Evolutionary conservation across 2,113 vertebrate genomes (phyloP), one percentile per base, ranked within the genome.

Genomic region (Tetraodon nigroviridis): DNA sequence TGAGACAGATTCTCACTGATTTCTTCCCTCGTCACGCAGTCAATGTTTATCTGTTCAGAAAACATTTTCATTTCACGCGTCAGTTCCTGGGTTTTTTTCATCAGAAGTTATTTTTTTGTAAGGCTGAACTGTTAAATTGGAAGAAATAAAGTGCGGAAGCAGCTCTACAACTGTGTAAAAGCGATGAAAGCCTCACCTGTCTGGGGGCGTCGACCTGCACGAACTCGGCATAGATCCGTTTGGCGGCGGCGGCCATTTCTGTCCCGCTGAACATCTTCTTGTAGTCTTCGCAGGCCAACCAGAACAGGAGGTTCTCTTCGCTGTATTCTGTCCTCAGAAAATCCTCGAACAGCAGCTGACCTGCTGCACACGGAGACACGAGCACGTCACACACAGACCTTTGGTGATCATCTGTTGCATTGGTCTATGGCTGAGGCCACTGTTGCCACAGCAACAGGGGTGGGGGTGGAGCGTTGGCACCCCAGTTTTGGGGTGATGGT

Each of bases 231-330:
- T 88, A 94, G 82, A 94, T 93, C 57, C 41, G 70, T 80, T 90
- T 90, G 58, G 93, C 93, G 71, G 90, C 89, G 8, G 20, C 59
- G 7, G 45, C 48, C 69, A 91, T 87, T 67, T 94, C 86, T 6
- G 69, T 73, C 41, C 79, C 45, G 17, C 79, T 79, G 72, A 82
- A 86, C 8, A 66, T 88, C 73, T 89, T 92, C 89, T 92, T 94
- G 87, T 92, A 94, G 45, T 92, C 87, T 70, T 94, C 90, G 0
- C 92, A 94, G 55, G 91, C 92, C 60, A 86, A 71, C 92, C 92
- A 95, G 71, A 95, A 94, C 60, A 93, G 87, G 0, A 95, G 91
- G 80, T 95, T 94, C 80, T 95, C 92, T 16, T 95, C 93, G 3
- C 93, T 96, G 90, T 93, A 93, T 58, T 94, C 90, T 1, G 90